phyloP scores from a whole-genome alignment of 2,797 vertebrate genomes.

The Amblyraja radiata region DNA sequence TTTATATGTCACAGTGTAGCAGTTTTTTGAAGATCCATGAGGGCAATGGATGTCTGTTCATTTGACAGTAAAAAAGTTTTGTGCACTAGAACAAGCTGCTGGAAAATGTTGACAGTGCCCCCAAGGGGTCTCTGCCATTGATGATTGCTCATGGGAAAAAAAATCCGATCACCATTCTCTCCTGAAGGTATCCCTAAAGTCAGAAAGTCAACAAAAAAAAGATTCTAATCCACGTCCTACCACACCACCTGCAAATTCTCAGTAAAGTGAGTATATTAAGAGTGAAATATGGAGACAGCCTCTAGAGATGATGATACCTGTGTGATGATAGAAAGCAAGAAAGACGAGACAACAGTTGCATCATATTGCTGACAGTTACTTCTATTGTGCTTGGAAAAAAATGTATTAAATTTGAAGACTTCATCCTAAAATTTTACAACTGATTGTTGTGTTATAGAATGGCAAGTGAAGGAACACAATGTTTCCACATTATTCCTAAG shows the following conservation, averaged over 20 bases:
- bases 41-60: neutral
- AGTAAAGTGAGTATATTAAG: neutral
- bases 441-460: neutral
- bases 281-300: neutral
- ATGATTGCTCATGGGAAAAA: neutral
- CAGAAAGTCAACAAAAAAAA: neutral
- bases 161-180: no score
- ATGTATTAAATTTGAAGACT: slow-evolving; percentile 15
- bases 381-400: neutral
- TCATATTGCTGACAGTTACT: neutral
- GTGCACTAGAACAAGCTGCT: neutral
- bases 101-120: neutral
- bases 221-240: neutral
- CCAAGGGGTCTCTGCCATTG: neutral
- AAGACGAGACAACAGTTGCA: neutral
- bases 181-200: neutral
- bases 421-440: slow-evolving; percentile 17
- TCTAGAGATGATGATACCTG: neutral
- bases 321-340: neutral
- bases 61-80: neutral
- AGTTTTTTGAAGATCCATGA: no score
- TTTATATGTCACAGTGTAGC: no score
- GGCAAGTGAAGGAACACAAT: slow-evolving; percentile 25
- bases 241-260: neutral
- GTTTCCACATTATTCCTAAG: slow-evolving; percentile 23